A percentile compares a stretch with the other conserved stretches of the same genome.
These are phyloP conservation scores for Heterocephalus glaber DNA, from an alignment of 2,113 vertebrate species.

Conservation along the genomic window DNA sequence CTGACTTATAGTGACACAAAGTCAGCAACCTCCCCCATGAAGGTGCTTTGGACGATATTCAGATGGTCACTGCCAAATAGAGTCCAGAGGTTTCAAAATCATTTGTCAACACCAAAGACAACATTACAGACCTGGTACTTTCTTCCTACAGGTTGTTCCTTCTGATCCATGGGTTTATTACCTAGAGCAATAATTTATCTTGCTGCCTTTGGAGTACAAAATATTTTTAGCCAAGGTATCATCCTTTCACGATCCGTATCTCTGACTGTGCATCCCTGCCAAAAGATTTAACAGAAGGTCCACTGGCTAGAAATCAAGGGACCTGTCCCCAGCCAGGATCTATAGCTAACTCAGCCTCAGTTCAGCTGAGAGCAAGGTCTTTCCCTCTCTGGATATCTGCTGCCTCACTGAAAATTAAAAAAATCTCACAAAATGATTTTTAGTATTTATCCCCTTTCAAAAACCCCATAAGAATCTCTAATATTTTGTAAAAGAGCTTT, in stretches of 20 bases:
- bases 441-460: neutral
- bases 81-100: constrained; percentile 69
- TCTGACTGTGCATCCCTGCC: neutral
- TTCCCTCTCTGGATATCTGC: neutral
- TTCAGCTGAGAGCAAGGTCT: neutral
- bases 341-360: neutral
- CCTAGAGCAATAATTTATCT: constrained; percentile 65
- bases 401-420: constrained; percentile 18
- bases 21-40: neutral
- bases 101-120: constrained; percentile 69
- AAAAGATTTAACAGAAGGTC: neutral
- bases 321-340: neutral
- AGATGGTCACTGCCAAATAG: neutral
- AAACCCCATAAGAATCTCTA: constrained; percentile 32
- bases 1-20: constrained; percentile 21
- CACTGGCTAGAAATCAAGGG: neutral
- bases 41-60: neutral
- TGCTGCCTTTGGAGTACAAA: constrained; percentile 55
- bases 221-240: neutral
- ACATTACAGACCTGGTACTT: constrained; percentile 39
- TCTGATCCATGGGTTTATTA: constrained; percentile 63
- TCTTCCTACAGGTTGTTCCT: constrained; percentile 33
- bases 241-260: neutral
- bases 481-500: constrained; percentile 12
- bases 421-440: neutral